Percentiles rank a stretch among this genome's conserved stretches.
These are phyloP conservation scores for Lagopus leucura DNA, from an alignment of 2,113 vertebrate species.

Conservation along the genomic window DNA sequence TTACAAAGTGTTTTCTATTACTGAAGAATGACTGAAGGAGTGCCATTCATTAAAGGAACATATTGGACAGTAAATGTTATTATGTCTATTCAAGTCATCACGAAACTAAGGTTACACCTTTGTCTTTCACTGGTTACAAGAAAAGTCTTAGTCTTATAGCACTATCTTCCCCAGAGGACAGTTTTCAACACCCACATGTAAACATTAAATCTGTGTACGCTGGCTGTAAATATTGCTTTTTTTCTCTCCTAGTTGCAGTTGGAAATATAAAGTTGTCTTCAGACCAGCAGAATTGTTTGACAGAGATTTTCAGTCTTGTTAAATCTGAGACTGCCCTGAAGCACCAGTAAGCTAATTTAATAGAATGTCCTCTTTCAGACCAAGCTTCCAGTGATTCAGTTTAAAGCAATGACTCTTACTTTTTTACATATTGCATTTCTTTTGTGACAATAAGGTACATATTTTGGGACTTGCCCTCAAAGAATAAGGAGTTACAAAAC, in stretches of 20 bases:
- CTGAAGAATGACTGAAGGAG: not conserved
- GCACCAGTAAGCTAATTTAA: not conserved
- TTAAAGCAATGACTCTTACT: not conserved
- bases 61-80: not conserved
- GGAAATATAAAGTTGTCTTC: not conserved
- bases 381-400: not conserved
- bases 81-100: not conserved
- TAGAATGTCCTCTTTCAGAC: not conserved
- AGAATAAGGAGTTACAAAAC: not conserved
- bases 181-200: not conserved
- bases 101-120: not conserved
- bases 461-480: not conserved
- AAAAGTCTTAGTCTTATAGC: not conserved
- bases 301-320: not conserved
- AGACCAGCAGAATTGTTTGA: not conserved
- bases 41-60: constrained; percentile 1
- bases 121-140: not conserved
- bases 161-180: not conserved
- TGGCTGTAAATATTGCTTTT: not conserved
- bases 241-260: not conserved
- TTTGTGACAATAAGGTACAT: not conserved
- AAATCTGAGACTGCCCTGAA: not conserved
- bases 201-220: not conserved
- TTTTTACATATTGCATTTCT: not conserved
- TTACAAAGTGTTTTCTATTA: not conserved